A percentile compares a stretch with the other conserved stretches of the same genome.
Evolutionary conservation across 2,113 vertebrate genomes (phyloP).

Genomic region (Ibidorhyncha struthersii): DNA sequence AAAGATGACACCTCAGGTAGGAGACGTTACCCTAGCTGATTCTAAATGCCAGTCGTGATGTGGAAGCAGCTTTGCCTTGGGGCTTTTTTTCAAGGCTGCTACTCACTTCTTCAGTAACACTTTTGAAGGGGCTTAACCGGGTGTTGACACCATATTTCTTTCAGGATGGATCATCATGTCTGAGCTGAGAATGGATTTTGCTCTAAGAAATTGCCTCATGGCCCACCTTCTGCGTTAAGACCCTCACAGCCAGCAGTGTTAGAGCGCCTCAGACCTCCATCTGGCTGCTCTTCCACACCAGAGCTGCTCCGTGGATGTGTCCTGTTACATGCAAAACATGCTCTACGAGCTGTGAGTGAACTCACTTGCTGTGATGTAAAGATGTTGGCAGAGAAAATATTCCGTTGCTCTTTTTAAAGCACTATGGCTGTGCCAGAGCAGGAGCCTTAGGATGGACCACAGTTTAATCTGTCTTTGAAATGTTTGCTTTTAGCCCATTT

Average conservation of each 20-base stretch:
- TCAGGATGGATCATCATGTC: not conserved
- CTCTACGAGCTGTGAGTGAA: not conserved
- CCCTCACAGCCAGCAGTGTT: not conserved
- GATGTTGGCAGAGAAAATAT: not conserved
- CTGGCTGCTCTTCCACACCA: not conserved
- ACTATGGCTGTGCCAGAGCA: not conserved
- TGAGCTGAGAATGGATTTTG: not conserved
- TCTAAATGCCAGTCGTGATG: not conserved
- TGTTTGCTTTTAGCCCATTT: not conserved
- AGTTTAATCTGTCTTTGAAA: not conserved
- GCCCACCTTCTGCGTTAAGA: not conserved
- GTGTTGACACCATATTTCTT: not conserved
- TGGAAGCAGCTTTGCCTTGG: not conserved
- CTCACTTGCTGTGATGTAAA: not conserved
- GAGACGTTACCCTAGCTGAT: not conserved
- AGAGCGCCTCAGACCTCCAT: not conserved
- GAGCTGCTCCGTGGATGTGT: not conserved
- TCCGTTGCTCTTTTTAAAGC: not conserved
- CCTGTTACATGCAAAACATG: rapidly evolving
- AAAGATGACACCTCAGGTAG: not conserved
- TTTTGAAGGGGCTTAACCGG: not conserved
- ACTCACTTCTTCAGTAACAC: not conserved
- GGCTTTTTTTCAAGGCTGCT: not conserved
- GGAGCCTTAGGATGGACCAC: not conserved
- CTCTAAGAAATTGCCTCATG: not conserved